Evolutionary conservation across 2,113 vertebrate species (phyloP), one percentile per base, ranked within the genome.

Genomic region (Apodemus speciosus): DNA sequence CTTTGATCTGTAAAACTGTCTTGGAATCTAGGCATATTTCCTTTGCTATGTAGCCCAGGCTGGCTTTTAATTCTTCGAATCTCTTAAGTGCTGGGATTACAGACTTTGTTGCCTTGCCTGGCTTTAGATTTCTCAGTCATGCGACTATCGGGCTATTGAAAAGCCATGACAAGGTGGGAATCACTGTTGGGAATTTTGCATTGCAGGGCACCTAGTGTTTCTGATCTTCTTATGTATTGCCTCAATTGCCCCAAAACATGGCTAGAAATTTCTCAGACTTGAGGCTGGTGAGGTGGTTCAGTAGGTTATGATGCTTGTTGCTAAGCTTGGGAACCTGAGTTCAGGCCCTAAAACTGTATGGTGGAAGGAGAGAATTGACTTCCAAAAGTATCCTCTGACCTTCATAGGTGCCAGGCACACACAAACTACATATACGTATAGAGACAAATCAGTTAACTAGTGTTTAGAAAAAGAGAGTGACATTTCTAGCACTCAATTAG

Each of bases 1-100:
- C 53, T 89, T 91, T 62, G 30, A 27, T 83, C 38, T 94, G 2
- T 95, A 76, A 76, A 89, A 66, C 62, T 68, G 46, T 75, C 38
- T 89, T 86, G 51, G 20, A 9, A 35, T 85, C 58, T 92, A 66
- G 30, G 35, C 46, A 60, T 66, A 56, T 56, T 87, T 72, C n/a
- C n/a, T 71, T 71, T 72, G 25, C 23, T 56, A 3, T 40, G 13
- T 56, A 56, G 20, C 64, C 3, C 21, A 69, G 21, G 66, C 35
- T 71, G 60, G 30, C 60, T 38, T 8, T 68, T 43, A 85, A 56
- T n/a, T 71, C 66, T 40, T 18, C 4, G 2, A 4, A 18, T 40
- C 66, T 56, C 49, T 51, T n/a, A 51, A 71, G 66, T 56, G 49
- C 23, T 27, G 7, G 35, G 68, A 58, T 58, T 38, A 40, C 9